Conservation (phyloP, 2,113 vertebrate genomes). For the Plotosus lineatus region DNA sequence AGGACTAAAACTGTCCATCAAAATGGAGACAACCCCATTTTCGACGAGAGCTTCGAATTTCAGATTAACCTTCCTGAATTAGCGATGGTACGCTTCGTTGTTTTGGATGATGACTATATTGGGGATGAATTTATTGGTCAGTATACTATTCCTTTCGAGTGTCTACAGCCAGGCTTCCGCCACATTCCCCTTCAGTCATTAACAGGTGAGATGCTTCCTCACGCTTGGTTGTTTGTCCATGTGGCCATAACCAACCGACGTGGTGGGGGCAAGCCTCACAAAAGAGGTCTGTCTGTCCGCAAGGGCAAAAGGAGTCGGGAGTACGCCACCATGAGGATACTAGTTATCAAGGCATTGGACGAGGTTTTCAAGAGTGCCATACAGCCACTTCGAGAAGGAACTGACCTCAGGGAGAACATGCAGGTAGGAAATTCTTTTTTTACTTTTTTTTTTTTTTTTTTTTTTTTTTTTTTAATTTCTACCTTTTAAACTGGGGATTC, state of each 20-base stretch:
- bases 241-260: conserved; percentile 96
- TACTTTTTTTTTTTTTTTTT: conserved; percentile 32
- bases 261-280: conserved; percentile 96
- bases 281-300: conserved; percentile 92
- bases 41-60: conserved; percentile 98
- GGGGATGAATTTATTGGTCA: conserved; percentile 97
- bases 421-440: conserved; percentile 76
- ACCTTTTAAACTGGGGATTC: too few relatives aligned
- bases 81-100: conserved; percentile 96
- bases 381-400: conserved; percentile 88
- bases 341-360: conserved; percentile 89
- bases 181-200: conserved; percentile 92
- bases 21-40: conserved; percentile 94
- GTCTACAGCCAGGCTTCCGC: conserved; percentile 93
- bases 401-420: conserved; percentile 97
- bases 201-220: conserved; percentile 86
- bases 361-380: conserved; percentile 94
- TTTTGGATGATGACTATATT: conserved; percentile 96
- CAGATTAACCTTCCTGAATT: conserved; percentile 96
- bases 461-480: too few relatives aligned
- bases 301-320: conserved; percentile 91
- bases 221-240: conserved; percentile 92
- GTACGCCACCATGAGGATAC: conserved; percentile 90
- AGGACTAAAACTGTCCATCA: conserved; percentile 95
- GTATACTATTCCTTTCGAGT: conserved; percentile 96